Evolutionary conservation across 2,113 vertebrate genomes (phyloP), one percentile per base, ranked within the genome.

Genomic region (Nansenia antarctica): DNA sequence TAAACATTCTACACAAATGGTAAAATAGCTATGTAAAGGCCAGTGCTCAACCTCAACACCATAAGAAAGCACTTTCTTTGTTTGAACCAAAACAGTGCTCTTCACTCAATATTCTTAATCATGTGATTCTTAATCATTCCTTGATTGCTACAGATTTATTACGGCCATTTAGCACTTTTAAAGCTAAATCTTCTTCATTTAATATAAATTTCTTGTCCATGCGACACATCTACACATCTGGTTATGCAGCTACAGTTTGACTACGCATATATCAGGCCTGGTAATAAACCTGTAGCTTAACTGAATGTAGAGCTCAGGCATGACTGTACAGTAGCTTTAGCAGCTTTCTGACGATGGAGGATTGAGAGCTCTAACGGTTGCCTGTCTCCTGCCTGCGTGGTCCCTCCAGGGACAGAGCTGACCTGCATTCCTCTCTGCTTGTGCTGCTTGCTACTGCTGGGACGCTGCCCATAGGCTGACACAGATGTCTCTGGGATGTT

Each of bases 401-500:
- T 73, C 75, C 61, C 34, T 68, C 62, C 57, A 67, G 54, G 65
- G 54, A 71, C 58, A 22, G 5, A 47, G n/a, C 39, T 49, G 58
- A 35, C 58, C 60, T 67, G 26, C 66, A 75, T 75, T 75, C 65
- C 55, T 34, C 66, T 53, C 62, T 54, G 64, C 47, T 75, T 49
- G 35, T 60, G 53, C 15, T 64, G 57, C 63, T 67, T 70, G 64
- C 59, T 67, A 54, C 62, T 70, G 64, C 59, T 67, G 60, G 22
- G 61, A 60, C 30, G 32, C 30, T 75, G 61, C 57, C n/a, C 61
- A 69, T 47, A 62, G 67, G 60, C 30, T 62, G 71, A 59, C 54
- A 62, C 62, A 67, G 67, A 70, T 74, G 67, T 75, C 60, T 63
- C 14, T 80, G 65, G 59, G 31, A 26, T 65, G 39, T 30, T 37